These are phyloP conservation scores for Noctua pronuba DNA, from an alignment of 2,888 invertebrate genomes.

Conservation along the genomic window DNA sequence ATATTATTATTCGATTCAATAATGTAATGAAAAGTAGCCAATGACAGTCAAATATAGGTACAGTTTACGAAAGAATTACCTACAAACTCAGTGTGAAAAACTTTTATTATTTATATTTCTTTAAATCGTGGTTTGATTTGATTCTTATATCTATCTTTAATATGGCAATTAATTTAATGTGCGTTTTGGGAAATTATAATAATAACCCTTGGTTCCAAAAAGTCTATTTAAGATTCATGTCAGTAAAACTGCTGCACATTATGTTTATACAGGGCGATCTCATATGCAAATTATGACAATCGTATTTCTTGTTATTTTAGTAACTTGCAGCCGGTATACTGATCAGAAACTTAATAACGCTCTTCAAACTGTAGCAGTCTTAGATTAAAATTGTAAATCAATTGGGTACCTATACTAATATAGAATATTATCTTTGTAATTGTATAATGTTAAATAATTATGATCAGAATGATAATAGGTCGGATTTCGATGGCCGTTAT, in stretches of 20 bases:
- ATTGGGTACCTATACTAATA: constrained; percentile 9
- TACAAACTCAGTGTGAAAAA: neutral
- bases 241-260: neutral
- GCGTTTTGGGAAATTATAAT: constrained; percentile 42
- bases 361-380: neutral
- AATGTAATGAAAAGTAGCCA: neutral
- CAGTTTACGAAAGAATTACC: constrained; percentile 3
- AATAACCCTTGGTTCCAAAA: neutral
- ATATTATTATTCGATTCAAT: constrained; percentile 17
- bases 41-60: neutral
- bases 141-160: constrained; percentile 47
- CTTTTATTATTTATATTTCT: neutral
- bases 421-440: constrained; percentile 10
- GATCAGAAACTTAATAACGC: neutral
- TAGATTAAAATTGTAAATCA: constrained; percentile 21
- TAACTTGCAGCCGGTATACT: neutral
- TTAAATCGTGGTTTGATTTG: constrained; percentile 2
- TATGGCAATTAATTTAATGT: constrained; percentile 62
- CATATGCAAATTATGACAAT: neutral
- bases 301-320: neutral
- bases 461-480: constrained; percentile 8
- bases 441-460: constrained; percentile 12
- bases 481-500: neutral
- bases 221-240: neutral
- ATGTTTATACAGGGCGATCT: neutral